Percentiles rank a stretch among this genome's conserved stretches.
Conservation (phyloP, 1,140 invertebrate species). For the Diabrotica virgifera region DNA sequence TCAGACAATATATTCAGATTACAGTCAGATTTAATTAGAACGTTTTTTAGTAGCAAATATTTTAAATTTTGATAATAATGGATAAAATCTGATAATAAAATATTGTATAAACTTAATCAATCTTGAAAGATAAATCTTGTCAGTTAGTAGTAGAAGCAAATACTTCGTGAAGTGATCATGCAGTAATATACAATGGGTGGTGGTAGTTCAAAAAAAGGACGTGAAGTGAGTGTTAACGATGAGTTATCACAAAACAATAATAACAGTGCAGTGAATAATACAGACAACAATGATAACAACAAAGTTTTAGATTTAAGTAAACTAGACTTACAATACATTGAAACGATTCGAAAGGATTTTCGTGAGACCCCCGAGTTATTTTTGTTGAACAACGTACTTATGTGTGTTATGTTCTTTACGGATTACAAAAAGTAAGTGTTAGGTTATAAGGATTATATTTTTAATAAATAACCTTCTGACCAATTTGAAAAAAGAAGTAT, state of each 20-base stretch:
- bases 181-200: not conserved
- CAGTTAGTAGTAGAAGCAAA: no score
- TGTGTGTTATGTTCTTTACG: slow-evolving; percentile 73
- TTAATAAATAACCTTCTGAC: not conserved
- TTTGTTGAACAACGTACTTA: slow-evolving; percentile 71
- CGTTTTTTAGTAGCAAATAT: no score
- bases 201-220: not conserved
- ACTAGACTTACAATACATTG: slow-evolving; percentile 52
- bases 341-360: slow-evolving; percentile 58
- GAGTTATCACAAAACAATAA: not conserved
- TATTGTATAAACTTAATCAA: no score
- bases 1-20: no score
- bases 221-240: not conserved
- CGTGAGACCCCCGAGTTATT: slow-evolving; percentile 63
- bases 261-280: not conserved
- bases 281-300: not conserved
- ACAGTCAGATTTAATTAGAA: no score
- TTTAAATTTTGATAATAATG: no score
- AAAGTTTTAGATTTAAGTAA: slow-evolving; percentile 23
- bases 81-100: no score
- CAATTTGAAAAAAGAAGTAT: no score
- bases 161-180: no score
- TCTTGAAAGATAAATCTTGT: no score
- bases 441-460: slow-evolving; percentile 13
- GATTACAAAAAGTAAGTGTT: slow-evolving; percentile 71